Base-by-base conservation (phyloP, 92 coral and sea anemone genomes). In the Nematostella vectensis region DNA sequence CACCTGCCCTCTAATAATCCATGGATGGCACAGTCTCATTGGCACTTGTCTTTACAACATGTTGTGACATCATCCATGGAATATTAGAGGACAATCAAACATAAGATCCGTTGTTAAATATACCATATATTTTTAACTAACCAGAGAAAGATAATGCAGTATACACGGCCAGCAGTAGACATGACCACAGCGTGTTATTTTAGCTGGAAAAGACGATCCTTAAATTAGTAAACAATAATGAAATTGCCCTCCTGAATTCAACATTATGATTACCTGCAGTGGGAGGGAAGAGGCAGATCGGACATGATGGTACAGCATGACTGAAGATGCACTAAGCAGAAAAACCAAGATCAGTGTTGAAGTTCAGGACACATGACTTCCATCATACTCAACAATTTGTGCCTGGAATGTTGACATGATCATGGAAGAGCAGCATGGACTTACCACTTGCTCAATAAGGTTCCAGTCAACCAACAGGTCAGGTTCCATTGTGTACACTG, bases 151-250 rank as follows among this genome's bases (percentile, higher is more conserved):
- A 69, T 89, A 89, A 70, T 89, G 97, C 17, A 89, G 87, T 40
- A 89, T 81, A 27, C 97, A 89, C 3, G 97, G 67, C 97, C 97
- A 89, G 56, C 97, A 89, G 52, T 89, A 89, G 48, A 89, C 88
- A 49, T 89, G 97, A 26, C 97, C 97, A 74, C 97, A 89, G 25
- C 97, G 71, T 2, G 97, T 89, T 12, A 89, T 76, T 67, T 89
- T 87, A 12, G 95, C 97, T 89, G 47, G 1, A 52, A 31, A 44
- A 44, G n/a, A n/a, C n/a, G n/a, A n/a, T n/a, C n/a, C n/a, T n/a
- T n/a, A n/a, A n/a, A n/a, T n/a, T n/a, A n/a, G n/a, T n/a, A n/a
- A n/a, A n/a, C n/a, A n/a, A n/a, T n/a, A n/a, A n/a, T n/a, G n/a
- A n/a, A n/a, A n/a, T n/a, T n/a, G n/a, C n/a, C n/a, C n/a, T n/a